These are phyloP conservation scores for Polydesmus complanatus DNA, from an alignment of 2,888 invertebrate species.

Conservation along the genomic window DNA sequence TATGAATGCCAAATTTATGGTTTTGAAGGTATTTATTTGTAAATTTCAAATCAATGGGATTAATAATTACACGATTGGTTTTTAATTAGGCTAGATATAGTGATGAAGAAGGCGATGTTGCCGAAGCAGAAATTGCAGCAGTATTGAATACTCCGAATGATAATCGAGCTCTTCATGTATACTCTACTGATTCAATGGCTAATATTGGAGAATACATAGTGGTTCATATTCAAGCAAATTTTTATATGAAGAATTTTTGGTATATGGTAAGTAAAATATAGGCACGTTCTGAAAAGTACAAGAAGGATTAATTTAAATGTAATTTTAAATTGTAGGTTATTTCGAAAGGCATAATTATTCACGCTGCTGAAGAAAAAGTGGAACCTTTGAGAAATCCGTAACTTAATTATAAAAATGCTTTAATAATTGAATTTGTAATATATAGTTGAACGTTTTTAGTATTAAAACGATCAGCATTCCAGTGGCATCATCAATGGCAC, in stretches of 20 bases:
- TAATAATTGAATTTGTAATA: no score
- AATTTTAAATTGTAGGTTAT: constrained; percentile 32
- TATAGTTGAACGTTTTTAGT: no score
- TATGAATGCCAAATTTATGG: constrained; percentile 20
- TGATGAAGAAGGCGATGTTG: constrained; percentile 21
- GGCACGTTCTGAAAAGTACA: no score
- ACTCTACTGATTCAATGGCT: constrained; percentile 34
- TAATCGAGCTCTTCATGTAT: constrained; percentile 34
- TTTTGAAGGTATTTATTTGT: constrained; percentile 18
- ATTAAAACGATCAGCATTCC: constrained; percentile 39
- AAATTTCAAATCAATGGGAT: background rate
- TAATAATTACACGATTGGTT: background rate
- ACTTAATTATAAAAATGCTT: no score
- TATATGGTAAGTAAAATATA: constrained; percentile 34
- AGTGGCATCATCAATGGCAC: constrained; percentile 42
- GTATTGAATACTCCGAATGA: constrained; percentile 21
- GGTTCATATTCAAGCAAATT: constrained; percentile 39
- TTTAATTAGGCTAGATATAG: constrained; percentile 21
- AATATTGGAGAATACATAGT: constrained; percentile 40
- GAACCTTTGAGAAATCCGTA: constrained; percentile 28
- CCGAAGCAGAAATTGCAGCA: constrained; percentile 21
- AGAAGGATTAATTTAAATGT: background rate
- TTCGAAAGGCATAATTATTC: constrained; percentile 38
- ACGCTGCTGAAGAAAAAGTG: constrained; percentile 28
- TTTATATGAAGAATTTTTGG: constrained; percentile 36